Conservation (phyloP, 2,797 vertebrate species). For the Pterois miles region DNA sequence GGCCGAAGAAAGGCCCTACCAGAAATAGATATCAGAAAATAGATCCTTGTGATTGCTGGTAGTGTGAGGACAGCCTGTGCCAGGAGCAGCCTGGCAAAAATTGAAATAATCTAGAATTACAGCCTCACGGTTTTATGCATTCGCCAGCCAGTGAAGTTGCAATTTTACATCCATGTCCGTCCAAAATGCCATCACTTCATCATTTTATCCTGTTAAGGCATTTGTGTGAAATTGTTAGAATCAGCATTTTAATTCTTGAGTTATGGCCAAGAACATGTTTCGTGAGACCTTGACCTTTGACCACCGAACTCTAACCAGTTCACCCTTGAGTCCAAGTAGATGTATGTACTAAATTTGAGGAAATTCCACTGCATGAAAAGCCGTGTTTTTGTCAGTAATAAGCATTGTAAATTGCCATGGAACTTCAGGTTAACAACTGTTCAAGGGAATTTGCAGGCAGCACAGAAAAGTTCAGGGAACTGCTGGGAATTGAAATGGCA, state of each 20-base stretch:
- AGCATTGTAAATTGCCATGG: too few species aligned
- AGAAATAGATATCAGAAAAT: conserved; percentile 5
- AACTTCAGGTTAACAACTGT: too few species aligned
- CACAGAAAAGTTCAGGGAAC: too few species aligned
- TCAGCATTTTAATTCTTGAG: neutral
- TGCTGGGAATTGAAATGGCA: too few species aligned
- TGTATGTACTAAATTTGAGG: neutral
- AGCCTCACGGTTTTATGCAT: neutral
- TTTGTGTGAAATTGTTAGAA: neutral
- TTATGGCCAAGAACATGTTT: neutral
- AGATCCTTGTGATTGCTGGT: conserved; percentile 2
- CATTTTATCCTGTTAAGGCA: neutral
- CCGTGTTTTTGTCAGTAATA: too few species aligned
- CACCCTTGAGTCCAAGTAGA: neutral
- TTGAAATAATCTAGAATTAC: neutral
- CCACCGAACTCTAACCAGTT: neutral
- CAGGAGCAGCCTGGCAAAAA: neutral
- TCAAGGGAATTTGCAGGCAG: too few species aligned
- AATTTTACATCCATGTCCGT: neutral
- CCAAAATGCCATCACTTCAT: neutral
- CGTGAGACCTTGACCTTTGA: neutral
- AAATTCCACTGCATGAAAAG: too few species aligned
- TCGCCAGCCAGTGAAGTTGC: neutral
- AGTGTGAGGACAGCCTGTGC: neutral
- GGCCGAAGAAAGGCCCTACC: neutral